These are phyloP conservation scores for Esox niger DNA, from an alignment of 2,113 vertebrate genomes.

Conservation along the genomic window DNA sequence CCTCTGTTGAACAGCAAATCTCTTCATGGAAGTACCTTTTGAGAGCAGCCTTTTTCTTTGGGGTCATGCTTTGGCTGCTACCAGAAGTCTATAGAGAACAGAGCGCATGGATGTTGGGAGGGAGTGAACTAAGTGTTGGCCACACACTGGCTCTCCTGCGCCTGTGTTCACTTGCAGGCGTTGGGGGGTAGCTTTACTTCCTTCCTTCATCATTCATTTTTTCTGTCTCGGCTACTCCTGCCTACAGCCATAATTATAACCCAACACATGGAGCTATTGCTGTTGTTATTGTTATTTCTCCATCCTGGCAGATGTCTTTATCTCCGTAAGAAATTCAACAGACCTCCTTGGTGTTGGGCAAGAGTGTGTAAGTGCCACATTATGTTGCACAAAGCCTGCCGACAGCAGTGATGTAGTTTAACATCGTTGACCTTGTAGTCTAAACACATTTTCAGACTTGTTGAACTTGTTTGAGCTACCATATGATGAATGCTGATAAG, in stretches of 20 bases:
- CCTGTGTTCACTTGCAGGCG: conserved; percentile 2
- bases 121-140: neutral
- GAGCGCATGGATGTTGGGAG: neutral
- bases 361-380: neutral
- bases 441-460: too few species aligned
- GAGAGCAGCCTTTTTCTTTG: too few species aligned
- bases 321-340: neutral
- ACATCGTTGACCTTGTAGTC: neutral
- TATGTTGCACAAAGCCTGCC: neutral
- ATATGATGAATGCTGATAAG: neutral
- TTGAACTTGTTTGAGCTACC: neutral
- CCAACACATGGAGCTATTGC: too few species aligned
- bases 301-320: too few species aligned
- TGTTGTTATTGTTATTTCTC: too few species aligned
- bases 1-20: neutral
- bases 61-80: neutral
- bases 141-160: conserved; percentile 9
- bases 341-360: neutral
- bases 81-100: neutral
- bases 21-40: too few species aligned
- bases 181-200: neutral
- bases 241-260: neutral
- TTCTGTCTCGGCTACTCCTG: neutral
- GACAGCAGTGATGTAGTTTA: neutral
- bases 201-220: neutral